A percentile compares a stretch with the other conserved stretches of the same genome.
These are phyloP conservation scores for Alethe castanea DNA, from an alignment of 2,113 vertebrate species.

Conservation along the genomic window DNA sequence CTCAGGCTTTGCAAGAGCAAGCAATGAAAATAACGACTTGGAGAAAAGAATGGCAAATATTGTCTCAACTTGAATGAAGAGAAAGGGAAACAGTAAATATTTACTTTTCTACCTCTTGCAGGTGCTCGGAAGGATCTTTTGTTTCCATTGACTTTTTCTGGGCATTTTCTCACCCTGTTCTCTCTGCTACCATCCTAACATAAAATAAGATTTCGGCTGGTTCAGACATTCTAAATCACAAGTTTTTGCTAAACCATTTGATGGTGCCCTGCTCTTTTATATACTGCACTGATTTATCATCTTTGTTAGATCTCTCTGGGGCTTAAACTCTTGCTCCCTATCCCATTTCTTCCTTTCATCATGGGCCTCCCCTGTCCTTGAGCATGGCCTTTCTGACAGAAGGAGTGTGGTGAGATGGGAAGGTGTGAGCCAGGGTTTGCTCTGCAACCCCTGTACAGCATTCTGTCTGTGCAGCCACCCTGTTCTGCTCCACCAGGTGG, in stretches of 20 bases:
- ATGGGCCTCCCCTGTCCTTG: not conserved
- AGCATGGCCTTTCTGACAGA: not conserved
- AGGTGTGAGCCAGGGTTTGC: not conserved
- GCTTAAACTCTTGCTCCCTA: not conserved
- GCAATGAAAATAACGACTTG: not conserved
- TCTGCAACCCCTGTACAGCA: not conserved
- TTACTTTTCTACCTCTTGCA: slow-evolving; percentile 14
- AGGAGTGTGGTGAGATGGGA: not conserved
- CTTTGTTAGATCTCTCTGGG: not conserved
- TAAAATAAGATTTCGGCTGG: not conserved
- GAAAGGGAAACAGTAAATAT: slow-evolving; percentile 30
- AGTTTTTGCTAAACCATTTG: not conserved
- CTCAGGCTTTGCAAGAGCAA: not conserved
- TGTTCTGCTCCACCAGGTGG: not conserved
- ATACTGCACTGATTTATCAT: not conserved
- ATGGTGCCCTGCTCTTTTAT: not conserved
- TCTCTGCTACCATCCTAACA: rapidly evolving
- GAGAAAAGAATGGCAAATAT: slow-evolving; percentile 19
- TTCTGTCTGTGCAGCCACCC: not conserved
- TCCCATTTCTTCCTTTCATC: not conserved
- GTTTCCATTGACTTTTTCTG: not conserved
- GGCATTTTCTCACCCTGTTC: not conserved
- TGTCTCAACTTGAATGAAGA: slow-evolving; percentile 14
- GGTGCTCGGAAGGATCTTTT: not conserved
- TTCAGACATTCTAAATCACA: not conserved